These are phyloP conservation scores for Psilopsiagon aymara DNA, from an alignment of 2,113 vertebrate genomes.

Conservation along the genomic window DNA sequence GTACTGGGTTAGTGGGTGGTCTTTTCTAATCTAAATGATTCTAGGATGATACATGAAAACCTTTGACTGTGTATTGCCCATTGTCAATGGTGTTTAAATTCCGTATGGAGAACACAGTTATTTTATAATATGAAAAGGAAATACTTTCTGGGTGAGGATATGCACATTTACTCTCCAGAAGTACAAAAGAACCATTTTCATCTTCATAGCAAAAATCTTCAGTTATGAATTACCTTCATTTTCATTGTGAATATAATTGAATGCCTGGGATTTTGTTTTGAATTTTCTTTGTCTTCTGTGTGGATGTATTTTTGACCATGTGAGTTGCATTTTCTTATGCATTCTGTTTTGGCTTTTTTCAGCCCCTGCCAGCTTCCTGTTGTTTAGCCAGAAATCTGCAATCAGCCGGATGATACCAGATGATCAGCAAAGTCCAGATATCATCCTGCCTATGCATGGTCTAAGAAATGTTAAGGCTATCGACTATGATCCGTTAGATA, in stretches of 20 bases:
- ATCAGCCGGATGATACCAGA: constrained; percentile 94
- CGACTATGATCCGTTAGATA: constrained; percentile 89
- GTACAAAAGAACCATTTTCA: not conserved
- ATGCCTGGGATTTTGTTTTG: not conserved
- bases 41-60: not conserved
- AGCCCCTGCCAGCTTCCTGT: constrained; percentile 91
- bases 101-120: not conserved
- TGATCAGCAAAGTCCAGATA: constrained; percentile 90
- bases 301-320: not conserved
- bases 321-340: not conserved
- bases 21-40: not conserved
- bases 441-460: constrained; percentile 91
- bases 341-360: not conserved
- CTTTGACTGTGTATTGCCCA: not conserved
- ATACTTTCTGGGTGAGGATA: not conserved
- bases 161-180: not conserved
- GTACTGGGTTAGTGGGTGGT: not conserved
- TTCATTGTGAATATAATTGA: not conserved
- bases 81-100: not conserved
- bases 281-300: not conserved
- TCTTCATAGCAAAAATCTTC: not conserved
- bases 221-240: not conserved
- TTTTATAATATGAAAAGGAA: not conserved
- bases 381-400: constrained; percentile 93
- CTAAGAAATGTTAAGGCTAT: constrained; percentile 87